A percentile compares a stretch with the other conserved stretches of the same genome.
phyloP scores from a whole-genome alignment of 2,113 vertebrate genomes.

The Raphicerus campestris region DNA sequence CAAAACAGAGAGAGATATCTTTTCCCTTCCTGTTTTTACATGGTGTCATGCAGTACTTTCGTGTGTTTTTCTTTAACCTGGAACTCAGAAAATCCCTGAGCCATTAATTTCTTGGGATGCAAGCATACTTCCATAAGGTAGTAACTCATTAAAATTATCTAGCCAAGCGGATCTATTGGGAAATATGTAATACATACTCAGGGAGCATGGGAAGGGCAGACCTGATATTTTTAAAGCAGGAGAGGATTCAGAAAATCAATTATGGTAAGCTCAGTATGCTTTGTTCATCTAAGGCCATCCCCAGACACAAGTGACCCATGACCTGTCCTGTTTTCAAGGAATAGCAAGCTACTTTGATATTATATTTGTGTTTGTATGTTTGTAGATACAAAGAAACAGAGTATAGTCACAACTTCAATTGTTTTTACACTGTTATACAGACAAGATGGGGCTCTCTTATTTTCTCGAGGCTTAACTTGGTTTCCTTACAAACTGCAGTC shows the following conservation, averaged over 20 bases:
- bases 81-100: not conserved
- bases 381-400: not conserved
- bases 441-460: not conserved
- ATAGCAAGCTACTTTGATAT: not conserved
- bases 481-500: not conserved
- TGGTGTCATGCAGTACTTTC: not conserved
- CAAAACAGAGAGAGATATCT: not conserved
- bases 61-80: not conserved
- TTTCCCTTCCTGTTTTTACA: not conserved
- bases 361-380: not conserved
- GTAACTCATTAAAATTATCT: not conserved
- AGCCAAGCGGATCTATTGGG: not conserved
- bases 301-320: not conserved
- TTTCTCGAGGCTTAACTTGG: not conserved
- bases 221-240: not conserved
- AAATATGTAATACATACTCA: not conserved
- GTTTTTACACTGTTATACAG: not conserved
- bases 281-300: not conserved
- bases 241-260: not conserved
- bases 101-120: not conserved
- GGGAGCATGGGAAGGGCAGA: not conserved
- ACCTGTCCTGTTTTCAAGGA: not conserved
- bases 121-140: not conserved
- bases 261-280: not conserved
- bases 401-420: not conserved